These are phyloP conservation scores for Poicephalus meyeri DNA, from an alignment of 2,113 vertebrate genomes.

Conservation along the genomic window DNA sequence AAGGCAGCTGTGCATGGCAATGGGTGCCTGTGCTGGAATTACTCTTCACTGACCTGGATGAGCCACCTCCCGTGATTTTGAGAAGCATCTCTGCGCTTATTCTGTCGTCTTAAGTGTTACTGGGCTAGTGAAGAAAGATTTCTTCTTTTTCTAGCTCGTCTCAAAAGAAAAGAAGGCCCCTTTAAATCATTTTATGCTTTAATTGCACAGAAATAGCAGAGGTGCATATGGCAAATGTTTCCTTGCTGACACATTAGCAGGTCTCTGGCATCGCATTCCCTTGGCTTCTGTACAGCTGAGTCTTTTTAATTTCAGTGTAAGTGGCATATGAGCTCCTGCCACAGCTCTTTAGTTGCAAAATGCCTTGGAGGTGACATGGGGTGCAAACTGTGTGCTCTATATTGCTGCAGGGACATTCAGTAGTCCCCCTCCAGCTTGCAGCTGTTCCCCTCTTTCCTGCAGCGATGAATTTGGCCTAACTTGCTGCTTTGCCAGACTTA, in stretches of 20 bases:
- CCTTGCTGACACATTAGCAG: conserved; percentile 6
- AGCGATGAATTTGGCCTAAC: neutral
- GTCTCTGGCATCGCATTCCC: neutral
- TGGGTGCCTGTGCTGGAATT: neutral
- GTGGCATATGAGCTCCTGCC: neutral
- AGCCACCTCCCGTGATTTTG: neutral
- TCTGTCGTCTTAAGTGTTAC: neutral
- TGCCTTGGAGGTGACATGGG: fast-evolving
- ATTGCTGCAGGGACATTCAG: neutral
- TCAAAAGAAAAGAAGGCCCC: neutral
- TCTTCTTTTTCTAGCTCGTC: neutral
- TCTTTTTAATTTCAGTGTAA: neutral
- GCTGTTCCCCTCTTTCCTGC: neutral
- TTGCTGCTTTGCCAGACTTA: neutral
- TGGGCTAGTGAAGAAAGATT: neutral
- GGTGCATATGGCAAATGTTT: conserved; percentile 3
- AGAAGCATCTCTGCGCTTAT: neutral
- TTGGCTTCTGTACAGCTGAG: neutral
- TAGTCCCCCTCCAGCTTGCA: neutral
- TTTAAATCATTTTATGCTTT: neutral
- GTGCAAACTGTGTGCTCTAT: fast-evolving
- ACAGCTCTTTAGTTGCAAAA: neutral
- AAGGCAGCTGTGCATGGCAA: neutral
- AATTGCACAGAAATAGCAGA: neutral
- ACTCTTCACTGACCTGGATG: fast-evolving